A percentile compares a stretch with the other conserved stretches of the same genome.
These are phyloP conservation scores for Cephonodes hylas DNA, from an alignment of 2,888 invertebrate species.

Conservation along the genomic window DNA sequence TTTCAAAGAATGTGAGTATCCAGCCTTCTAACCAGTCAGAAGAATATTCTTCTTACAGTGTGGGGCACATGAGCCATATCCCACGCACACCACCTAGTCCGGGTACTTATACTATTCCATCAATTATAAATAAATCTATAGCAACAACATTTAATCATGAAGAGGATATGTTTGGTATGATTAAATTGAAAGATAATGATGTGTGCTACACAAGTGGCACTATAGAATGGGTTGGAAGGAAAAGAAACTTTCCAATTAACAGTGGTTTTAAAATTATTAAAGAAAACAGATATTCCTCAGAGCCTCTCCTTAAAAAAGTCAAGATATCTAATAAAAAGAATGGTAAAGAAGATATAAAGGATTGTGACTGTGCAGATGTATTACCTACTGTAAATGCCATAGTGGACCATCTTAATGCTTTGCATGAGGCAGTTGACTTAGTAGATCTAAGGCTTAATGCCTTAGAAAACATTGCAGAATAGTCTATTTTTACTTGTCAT, in stretches of 20 bases:
- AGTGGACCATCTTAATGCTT: constrained; percentile 78
- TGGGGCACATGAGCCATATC: constrained; percentile 66
- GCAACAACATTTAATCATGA: constrained; percentile 31
- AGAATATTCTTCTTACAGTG: constrained; percentile 36
- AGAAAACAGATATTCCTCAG: constrained; percentile 39
- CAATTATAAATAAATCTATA: constrained; percentile 41
- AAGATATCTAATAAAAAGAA: constrained; percentile 44
- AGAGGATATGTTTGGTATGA: constrained; percentile 67
- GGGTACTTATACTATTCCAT: constrained; percentile 58
- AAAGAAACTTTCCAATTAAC: constrained; percentile 66
- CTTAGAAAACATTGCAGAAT: constrained; percentile 67
- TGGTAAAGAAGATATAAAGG: constrained; percentile 40
- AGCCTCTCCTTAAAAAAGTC: constrained; percentile 46
- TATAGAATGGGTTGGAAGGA: constrained; percentile 74
- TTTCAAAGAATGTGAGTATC: constrained; percentile 15
- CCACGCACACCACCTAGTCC: constrained; percentile 64
- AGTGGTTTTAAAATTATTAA: constrained; percentile 69
- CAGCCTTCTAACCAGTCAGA: constrained; percentile 22
- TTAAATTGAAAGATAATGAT: constrained; percentile 67
- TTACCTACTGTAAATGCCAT: constrained; percentile 76
- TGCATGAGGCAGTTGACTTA: constrained; percentile 78
- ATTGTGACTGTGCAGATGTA: constrained; percentile 70
- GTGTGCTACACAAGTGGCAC: constrained; percentile 74
- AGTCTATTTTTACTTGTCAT: too few species aligned
- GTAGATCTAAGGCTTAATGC: constrained; percentile 78